Conservation (phyloP, 1,140 invertebrate genomes). For the Pseudomyrmex dendroicus region DNA sequence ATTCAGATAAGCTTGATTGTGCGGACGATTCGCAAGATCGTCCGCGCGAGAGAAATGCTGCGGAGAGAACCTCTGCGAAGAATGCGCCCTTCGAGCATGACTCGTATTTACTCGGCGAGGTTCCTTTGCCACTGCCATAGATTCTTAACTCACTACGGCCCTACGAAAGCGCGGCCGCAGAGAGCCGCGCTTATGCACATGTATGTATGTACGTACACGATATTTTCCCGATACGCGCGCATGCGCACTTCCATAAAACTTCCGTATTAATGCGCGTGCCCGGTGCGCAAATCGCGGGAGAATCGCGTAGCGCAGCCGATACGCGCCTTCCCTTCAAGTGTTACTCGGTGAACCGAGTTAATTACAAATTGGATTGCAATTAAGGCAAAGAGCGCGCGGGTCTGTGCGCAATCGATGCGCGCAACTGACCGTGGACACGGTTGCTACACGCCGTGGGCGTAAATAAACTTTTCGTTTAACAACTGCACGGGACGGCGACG, state of each 20-base stretch:
- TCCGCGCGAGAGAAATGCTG: constrained; percentile 34
- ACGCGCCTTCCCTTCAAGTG: constrained; percentile 39
- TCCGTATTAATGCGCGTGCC: constrained; percentile 36
- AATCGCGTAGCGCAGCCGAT: constrained; percentile 1
- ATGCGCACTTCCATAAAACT: constrained; percentile 26
- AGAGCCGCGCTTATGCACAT: constrained; percentile 17
- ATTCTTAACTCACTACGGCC: constrained; percentile 65
- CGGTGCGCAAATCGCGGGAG: background rate
- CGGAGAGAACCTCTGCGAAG: constrained; percentile 75
- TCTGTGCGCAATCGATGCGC: constrained; percentile 60
- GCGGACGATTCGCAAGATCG: constrained; percentile 8
- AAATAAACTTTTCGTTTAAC: constrained; percentile 64
- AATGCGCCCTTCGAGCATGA: constrained; percentile 78
- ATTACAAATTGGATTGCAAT: constrained; percentile 71
- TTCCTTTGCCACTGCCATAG: constrained; percentile 66
- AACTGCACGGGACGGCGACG: constrained; percentile 49
- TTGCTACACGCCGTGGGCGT: constrained; percentile 47
- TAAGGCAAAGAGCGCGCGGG: constrained; percentile 53
- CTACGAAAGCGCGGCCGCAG: constrained; percentile 20
- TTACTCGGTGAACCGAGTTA: constrained; percentile 63
- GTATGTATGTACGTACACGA: background rate
- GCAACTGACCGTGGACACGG: constrained; percentile 54
- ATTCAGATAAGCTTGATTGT: background rate
- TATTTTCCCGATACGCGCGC: constrained; percentile 41
- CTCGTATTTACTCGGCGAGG: constrained; percentile 75